Base-by-base conservation (phyloP, 1,140 invertebrate species). In the Centruroides vittatus region DNA sequence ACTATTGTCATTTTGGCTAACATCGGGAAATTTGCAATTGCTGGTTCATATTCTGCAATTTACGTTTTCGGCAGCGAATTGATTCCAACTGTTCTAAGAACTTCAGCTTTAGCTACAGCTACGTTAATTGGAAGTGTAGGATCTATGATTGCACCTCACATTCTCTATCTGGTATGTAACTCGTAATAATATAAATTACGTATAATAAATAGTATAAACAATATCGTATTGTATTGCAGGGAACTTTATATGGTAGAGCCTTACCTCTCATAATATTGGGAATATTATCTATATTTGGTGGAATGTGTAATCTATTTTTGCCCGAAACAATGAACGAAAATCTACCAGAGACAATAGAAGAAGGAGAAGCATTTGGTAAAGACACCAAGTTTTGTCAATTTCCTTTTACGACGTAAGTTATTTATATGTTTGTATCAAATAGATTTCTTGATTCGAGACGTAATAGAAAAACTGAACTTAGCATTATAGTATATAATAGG, bases 81-180 rank as follows among this genome's bases (percentile, higher is more conserved):
- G 1, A 86, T 65, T 78, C 84, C 69, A 72, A 86, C 82, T 73
- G 83, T 86, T 71, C 72, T 73, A 57, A 64, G 66, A 59, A 70
- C 66, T 49, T 81, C 84, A 65, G 83, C 82, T 10, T 83, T 86
- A 79, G 82, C 81, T 0, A 79, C 83, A 13, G 78, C 82, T 0
- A 83, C 82, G 0, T 81, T 84, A 63, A 79, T 84, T 58, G 77
- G 81, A 9, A 82, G 81, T 11, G 75, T 83, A 35, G 82, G 82
- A 0, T 71, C 84, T 3, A 70, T 85, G 35, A 76, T 80, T 1
- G 81, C 82, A 60, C 83, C 83, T 1, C 85, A 86, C 70, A 84
- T 87, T 63, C 79, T 85, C 4, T 76, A 82, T 61, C 71, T 86
- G 74, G 85, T 78, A 66, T 34, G 8, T 49, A 12, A n/a, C 35